phyloP scores from a whole-genome alignment of 2,113 vertebrate genomes.

The Psophia crepitans region DNA sequence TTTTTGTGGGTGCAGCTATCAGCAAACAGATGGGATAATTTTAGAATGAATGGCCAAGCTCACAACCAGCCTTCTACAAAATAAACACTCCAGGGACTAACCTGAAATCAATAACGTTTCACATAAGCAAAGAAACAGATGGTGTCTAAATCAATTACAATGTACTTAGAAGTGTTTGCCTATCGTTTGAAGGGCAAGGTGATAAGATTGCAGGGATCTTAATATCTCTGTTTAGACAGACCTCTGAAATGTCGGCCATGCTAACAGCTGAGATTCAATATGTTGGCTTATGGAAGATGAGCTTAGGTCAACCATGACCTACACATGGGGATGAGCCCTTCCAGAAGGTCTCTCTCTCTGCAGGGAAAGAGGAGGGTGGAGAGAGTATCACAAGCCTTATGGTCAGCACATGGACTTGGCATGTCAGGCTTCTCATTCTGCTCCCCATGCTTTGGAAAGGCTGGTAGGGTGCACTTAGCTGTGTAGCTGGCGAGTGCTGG shows the following conservation, averaged over 20 bases:
- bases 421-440: background rate
- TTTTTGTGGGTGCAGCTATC: background rate
- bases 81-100: background rate
- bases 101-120: background rate
- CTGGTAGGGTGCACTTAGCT: background rate
- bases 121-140: background rate
- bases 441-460: background rate
- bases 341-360: background rate
- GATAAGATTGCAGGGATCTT: background rate
- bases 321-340: background rate
- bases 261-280: background rate
- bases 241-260: background rate
- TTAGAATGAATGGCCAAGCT: background rate
- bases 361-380: background rate
- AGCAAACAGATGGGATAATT: rapidly evolving
- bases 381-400: background rate
- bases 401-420: background rate
- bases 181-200: background rate
- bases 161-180: background rate
- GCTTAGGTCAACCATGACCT: background rate
- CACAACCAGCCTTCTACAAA: background rate
- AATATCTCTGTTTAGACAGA: background rate
- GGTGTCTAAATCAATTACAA: background rate
- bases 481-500: background rate
- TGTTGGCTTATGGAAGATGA: background rate